Evolutionary conservation across 2,113 vertebrate genomes (phyloP).

Genomic region (Cercopithecus mona): DNA sequence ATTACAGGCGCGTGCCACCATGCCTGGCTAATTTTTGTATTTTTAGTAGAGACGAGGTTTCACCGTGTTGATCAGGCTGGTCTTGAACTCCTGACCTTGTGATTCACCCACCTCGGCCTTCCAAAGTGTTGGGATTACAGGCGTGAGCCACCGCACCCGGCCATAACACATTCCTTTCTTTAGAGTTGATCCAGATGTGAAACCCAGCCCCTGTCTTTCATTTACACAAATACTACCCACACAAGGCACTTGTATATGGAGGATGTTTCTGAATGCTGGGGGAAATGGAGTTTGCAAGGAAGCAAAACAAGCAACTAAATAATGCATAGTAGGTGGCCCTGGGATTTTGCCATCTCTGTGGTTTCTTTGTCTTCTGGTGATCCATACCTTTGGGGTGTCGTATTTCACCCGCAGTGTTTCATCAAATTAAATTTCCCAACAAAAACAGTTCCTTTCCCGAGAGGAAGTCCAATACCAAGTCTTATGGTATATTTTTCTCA

Average conservation of each 20-base stretch:
- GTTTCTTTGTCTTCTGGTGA: neutral
- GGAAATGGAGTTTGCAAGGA: neutral
- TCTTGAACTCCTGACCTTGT: too few relatives aligned
- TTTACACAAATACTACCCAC: slow-evolving; percentile 17
- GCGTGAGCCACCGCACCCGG: too few relatives aligned
- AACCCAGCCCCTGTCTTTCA: neutral
- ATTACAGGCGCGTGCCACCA: too few relatives aligned
- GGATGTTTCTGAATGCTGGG: neutral
- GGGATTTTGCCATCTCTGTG: neutral
- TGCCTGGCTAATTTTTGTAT: too few relatives aligned
- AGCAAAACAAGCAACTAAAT: neutral
- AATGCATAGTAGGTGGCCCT: neutral
- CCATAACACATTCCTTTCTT: neutral
- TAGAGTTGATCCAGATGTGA: neutral
- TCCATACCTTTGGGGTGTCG: neutral
- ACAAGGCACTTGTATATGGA: neutral
- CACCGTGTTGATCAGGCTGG: too few relatives aligned
- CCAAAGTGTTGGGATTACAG: too few relatives aligned
- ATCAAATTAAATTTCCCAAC: neutral
- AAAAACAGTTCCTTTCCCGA: neutral
- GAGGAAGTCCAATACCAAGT: neutral
- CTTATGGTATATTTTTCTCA: neutral
- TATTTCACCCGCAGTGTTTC: neutral
- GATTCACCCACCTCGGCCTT: too few relatives aligned
- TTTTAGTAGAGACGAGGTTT: too few relatives aligned